Conservation (phyloP, 35 echinoderm and acorn worm genomes). For the Eucidaris tribuloides region DNA sequence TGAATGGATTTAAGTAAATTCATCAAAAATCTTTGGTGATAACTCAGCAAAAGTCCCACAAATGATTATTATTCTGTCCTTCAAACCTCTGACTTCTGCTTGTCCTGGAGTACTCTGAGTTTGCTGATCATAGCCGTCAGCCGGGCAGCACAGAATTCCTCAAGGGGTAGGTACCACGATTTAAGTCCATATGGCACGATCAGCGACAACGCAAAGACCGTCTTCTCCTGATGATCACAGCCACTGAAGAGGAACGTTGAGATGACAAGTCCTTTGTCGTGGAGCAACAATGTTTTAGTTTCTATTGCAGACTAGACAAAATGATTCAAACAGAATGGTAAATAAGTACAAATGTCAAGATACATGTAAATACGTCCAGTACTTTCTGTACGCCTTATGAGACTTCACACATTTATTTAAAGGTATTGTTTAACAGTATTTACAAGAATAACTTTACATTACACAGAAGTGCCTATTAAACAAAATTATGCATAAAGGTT, state of each 20-base stretch:
- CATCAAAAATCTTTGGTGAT: too few relatives aligned
- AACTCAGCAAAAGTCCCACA: too few relatives aligned
- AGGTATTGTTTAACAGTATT: too few relatives aligned
- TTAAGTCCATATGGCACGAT: slow-evolving; percentile 71
- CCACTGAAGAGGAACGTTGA: slow-evolving; percentile 77
- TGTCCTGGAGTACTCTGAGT: slow-evolving; percentile 77
- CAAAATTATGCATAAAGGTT: too few relatives aligned
- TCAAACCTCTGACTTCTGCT: slow-evolving; percentile 73
- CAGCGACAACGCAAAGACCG: slow-evolving; percentile 82
- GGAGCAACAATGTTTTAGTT: slow-evolving; percentile 69
- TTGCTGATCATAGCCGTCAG: slow-evolving; percentile 74
- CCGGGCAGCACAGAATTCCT: slow-evolving; percentile 77
- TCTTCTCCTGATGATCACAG: slow-evolving; percentile 57
- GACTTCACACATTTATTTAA: too few relatives aligned
- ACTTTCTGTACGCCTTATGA: too few relatives aligned
- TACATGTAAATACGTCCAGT: too few relatives aligned
- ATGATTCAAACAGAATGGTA: too few relatives aligned
- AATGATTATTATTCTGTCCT: background rate
- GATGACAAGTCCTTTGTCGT: slow-evolving; percentile 59
- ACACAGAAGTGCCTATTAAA: too few relatives aligned
- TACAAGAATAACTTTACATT: too few relatives aligned
- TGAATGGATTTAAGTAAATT: too few relatives aligned
- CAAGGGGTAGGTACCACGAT: slow-evolving; percentile 80
- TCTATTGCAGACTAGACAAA: slow-evolving; percentile 59
- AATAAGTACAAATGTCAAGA: too few relatives aligned